A percentile compares a stretch with the other conserved stretches of the same genome.
phyloP scores from a whole-genome alignment of 2,113 vertebrate genomes.

The Hoplias malabaricus region DNA sequence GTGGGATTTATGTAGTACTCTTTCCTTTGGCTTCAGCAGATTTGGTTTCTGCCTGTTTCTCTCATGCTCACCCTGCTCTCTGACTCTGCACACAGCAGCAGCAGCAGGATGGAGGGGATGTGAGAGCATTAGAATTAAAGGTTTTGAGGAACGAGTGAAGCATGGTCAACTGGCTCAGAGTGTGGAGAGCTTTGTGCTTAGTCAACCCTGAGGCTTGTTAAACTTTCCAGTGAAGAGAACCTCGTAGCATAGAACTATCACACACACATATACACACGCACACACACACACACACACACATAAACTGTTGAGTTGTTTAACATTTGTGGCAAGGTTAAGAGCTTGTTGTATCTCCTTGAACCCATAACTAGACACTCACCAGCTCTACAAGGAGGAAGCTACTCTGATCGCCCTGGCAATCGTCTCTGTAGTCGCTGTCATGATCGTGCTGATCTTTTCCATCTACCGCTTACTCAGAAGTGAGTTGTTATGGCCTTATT shows the following conservation, averaged over 20 bases:
- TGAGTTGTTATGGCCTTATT: slow-evolving; percentile 56
- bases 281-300: not conserved
- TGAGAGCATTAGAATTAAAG: not conserved
- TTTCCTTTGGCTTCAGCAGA: not conserved
- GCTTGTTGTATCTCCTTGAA: not conserved
- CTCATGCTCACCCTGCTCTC: not conserved
- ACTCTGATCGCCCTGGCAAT: slow-evolving; percentile 84
- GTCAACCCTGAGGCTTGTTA: not conserved
- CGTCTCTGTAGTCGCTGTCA: slow-evolving; percentile 82
- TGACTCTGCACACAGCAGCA: not conserved
- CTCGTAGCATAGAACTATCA: not conserved
- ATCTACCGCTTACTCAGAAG: slow-evolving; percentile 89
- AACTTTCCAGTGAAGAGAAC: slow-evolving; percentile 3
- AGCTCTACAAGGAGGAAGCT: slow-evolving; percentile 78
- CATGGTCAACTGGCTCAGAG: not conserved
- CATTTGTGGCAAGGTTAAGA: not conserved
- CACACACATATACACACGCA: not conserved
- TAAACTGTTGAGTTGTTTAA: no score
- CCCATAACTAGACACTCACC: slow-evolving; percentile 21
- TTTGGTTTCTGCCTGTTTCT: not conserved
- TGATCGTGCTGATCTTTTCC: slow-evolving; percentile 85
- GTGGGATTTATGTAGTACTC: not conserved
- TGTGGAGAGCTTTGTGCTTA: not conserved
- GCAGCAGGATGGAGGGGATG: not conserved
- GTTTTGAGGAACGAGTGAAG: no score